These are phyloP conservation scores for Myopa tessellatipennis DNA, from an alignment of 2,888 invertebrate species.

Conservation along the genomic window DNA sequence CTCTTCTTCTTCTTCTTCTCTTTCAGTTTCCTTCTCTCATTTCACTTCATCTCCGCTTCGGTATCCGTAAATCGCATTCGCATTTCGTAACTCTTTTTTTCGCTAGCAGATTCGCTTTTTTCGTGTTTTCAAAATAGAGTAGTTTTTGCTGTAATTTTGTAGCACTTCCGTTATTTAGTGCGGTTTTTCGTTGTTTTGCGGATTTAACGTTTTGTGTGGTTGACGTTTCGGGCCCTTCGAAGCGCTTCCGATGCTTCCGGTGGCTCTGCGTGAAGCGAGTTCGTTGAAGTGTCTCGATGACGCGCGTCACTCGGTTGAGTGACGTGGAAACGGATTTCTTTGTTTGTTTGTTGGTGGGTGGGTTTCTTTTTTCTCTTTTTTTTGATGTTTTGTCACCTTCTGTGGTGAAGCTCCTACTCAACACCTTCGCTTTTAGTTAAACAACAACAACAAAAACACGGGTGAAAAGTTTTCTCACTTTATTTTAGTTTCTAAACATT, in stretches of 20 bases:
- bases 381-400: background rate
- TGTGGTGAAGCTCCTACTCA: background rate
- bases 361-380: background rate
- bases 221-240: background rate
- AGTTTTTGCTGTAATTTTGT: background rate
- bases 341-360: background rate
- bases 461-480: background rate
- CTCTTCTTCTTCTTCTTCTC: background rate
- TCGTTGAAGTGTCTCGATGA: background rate
- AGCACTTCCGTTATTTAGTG: slow-evolving; percentile 4
- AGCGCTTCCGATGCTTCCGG: background rate
- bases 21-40: background rate
- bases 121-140: background rate
- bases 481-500: slow-evolving; percentile 3
- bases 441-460: too few species aligned
- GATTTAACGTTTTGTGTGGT: background rate
- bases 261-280: background rate
- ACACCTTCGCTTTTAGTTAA: too few species aligned
- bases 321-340: background rate
- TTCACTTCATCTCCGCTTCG: background rate
- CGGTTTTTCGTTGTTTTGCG: background rate
- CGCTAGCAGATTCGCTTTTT: background rate
- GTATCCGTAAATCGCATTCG: background rate
- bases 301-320: too few species aligned
- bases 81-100: background rate